Evolutionary conservation across 2,797 vertebrate genomes (phyloP), one percentile per base, ranked within the genome.

Genomic region (Myripristis murdjan): DNA sequence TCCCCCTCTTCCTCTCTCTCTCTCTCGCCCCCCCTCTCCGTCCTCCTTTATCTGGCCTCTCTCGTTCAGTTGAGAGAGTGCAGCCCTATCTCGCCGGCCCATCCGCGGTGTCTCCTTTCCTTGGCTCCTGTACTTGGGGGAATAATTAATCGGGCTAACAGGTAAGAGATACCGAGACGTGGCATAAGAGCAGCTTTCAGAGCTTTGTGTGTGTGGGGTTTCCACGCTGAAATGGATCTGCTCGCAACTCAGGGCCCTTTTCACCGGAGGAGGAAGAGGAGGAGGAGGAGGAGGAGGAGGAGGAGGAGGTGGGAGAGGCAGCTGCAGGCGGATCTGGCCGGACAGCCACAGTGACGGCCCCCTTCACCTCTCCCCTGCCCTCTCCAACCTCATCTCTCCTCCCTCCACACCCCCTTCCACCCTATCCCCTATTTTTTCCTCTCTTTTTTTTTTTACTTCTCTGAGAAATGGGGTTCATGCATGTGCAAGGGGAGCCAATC

Each of bases 81-180:
- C 78, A 70, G 89, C 76, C 86, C 85, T 93, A 93, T 94, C 93
- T 92, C 6, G 72, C 74, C 1, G 59, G 87, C 81, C 91, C 92
- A 93, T 93, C 91, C 91, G 33, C 10, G 92, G 94, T 95, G 93
- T 95, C 92, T 81, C 80, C 90, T 95, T 95, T 92, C 94, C 85
- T 68, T 51, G 89, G 86, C 89, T 89, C 85, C 90, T 86, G 88
- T 87, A 88, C 88, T 90, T 83, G 84, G 89, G 82, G 89, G 88
- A 92, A 92, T 93, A 91, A 93, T 93, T 92, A 90, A 94, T 92
- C 88, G 88, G 88, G 88, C 89, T 88, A 93, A 93, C 91, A 94
- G 92, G 91, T 92, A 93, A 93, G 86, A 88, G 92, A 93, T 92
- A 92, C 87, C 57, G 65, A 86, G 89, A 83, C 78, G 83, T 88